phyloP scores from a whole-genome alignment of 1,140 invertebrate species.

The Drosophila tsacasi region DNA sequence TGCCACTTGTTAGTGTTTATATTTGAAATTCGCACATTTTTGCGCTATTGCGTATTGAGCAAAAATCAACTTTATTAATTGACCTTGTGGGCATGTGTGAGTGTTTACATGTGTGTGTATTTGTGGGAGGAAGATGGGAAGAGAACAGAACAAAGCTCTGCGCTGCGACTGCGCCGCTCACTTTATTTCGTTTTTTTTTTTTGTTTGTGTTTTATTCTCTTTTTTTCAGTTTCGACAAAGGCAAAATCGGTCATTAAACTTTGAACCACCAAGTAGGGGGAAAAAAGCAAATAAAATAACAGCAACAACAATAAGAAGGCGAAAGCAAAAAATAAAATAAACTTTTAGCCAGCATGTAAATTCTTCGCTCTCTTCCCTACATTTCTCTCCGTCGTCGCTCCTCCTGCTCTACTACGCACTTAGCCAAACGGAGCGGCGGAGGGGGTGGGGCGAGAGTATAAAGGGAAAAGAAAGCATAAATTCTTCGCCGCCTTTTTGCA shows the following conservation, averaged over 20 bases:
- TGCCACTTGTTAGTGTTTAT: constrained; percentile 38
- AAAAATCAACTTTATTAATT: constrained; percentile 47
- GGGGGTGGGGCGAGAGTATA: neutral
- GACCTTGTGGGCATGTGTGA: constrained; percentile 29
- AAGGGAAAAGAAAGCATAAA: constrained; percentile 44
- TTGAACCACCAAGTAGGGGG: constrained; percentile 69
- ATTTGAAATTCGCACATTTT: constrained; percentile 44
- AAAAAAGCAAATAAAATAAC: constrained; percentile 16
- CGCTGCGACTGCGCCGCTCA: constrained; percentile 42
- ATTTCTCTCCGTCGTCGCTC: constrained; percentile 10
- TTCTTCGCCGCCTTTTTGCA: constrained; percentile 45
- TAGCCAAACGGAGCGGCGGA: constrained; percentile 7
- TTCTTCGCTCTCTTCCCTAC: constrained; percentile 16
- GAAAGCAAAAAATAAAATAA: constrained; percentile 37
- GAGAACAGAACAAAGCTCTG: constrained; percentile 18
- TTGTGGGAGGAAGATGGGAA: constrained; percentile 14
- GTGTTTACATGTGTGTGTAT: constrained; percentile 9
- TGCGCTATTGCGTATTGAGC: constrained; percentile 43
- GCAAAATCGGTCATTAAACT: constrained; percentile 81
- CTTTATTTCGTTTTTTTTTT: constrained; percentile 30
- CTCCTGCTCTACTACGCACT: constrained; percentile 47
- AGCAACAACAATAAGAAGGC: constrained; percentile 2
- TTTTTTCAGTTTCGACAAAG: constrained; percentile 47
- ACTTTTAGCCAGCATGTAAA: constrained; percentile 62
- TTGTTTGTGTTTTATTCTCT: constrained; percentile 43